phyloP scores from a whole-genome alignment of 2,797 vertebrate genomes.

The Sibirionetta formosa region DNA sequence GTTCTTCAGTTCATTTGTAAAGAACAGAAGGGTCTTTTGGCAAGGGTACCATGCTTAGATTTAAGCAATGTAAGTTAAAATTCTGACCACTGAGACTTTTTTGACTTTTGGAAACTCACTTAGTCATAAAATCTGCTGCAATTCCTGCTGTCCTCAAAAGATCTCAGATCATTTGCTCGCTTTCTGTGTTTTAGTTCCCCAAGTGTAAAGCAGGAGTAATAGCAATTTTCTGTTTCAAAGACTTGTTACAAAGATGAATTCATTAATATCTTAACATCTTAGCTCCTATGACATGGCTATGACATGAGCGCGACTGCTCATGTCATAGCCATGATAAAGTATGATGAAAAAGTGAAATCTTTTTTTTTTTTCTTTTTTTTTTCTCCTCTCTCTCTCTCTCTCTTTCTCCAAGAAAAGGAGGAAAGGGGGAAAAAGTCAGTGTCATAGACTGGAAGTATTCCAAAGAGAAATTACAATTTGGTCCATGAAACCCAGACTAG shows the following conservation, averaged over 20 bases:
- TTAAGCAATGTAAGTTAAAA: neutral
- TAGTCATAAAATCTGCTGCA: neutral
- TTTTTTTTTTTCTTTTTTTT: accelerated
- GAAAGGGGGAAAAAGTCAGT: neutral
- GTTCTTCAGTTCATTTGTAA: neutral
- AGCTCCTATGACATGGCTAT: neutral
- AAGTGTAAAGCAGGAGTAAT: neutral
- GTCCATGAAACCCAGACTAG: neutral
- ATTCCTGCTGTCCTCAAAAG: neutral
- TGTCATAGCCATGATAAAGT: too few species aligned
- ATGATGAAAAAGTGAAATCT: neutral
- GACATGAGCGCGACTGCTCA: too few species aligned
- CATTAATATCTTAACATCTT: neutral
- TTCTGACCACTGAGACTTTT: neutral
- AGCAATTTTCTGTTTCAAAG: neutral
- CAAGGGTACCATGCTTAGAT: neutral
- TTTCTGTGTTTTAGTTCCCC: neutral
- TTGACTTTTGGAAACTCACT: neutral
- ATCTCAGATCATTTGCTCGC: neutral
- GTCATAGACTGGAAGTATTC: neutral
- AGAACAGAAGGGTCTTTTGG: neutral
- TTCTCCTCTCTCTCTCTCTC: too few species aligned
- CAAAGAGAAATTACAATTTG: neutral
- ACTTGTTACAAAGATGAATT: neutral
- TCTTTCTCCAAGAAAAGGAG: too few species aligned